Conservation (phyloP, 2,797 vertebrate genomes). For the Premnoplex brunnescens region DNA sequence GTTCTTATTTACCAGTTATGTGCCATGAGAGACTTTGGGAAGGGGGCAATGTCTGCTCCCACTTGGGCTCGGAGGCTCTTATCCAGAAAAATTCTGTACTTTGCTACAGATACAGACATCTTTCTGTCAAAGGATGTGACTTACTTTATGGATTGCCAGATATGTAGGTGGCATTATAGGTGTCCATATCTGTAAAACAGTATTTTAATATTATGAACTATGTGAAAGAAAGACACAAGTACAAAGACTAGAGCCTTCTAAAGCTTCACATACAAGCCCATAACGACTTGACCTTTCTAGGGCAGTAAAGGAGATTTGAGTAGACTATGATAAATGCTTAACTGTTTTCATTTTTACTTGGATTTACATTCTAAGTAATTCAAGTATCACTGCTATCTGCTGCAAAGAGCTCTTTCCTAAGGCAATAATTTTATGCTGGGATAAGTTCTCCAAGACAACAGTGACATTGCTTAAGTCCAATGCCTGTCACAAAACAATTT, state of each 20-base stretch:
- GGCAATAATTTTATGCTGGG: not conserved
- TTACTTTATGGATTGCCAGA: not conserved
- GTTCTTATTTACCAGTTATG: not conserved
- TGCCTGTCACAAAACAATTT: not conserved
- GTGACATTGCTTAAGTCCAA: not conserved
- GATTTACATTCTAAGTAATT: not conserved
- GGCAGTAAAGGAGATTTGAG: not conserved
- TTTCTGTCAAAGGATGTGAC: not conserved
- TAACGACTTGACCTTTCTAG: not conserved
- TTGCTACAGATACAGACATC: not conserved
- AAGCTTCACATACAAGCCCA: not conserved
- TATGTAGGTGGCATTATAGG: not conserved
- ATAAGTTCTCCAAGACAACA: not conserved
- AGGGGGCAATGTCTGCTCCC: not conserved
- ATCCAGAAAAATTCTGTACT: not conserved
- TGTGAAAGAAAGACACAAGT: not conserved
- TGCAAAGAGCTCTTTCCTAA: not conserved
- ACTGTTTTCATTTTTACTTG: not conserved
- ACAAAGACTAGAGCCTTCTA: not conserved
- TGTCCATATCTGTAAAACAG: not conserved
- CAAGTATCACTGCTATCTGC: not conserved
- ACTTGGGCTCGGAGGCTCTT: not conserved
- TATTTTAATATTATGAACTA: not conserved
- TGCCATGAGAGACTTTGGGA: fast-evolving
- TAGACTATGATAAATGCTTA: not conserved